A percentile compares a stretch with the other conserved stretches of the same genome.
These are phyloP conservation scores for Sitodiplosis mosellana DNA, from an alignment of 1,140 invertebrate genomes.

Conservation along the genomic window DNA sequence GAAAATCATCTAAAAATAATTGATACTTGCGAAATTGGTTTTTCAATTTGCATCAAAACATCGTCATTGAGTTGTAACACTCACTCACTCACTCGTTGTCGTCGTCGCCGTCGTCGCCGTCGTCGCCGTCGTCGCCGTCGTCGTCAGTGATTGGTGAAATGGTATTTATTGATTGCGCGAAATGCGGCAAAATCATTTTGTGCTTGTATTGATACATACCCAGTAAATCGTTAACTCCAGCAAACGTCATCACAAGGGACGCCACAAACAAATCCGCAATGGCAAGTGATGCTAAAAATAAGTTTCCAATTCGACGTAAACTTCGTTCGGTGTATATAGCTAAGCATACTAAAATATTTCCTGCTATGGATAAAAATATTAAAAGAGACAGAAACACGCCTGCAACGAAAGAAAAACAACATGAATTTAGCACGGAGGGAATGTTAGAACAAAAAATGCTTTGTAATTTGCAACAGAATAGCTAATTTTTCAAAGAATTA, in stretches of 20 bases:
- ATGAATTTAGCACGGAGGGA: conserved; percentile 3
- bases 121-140: too few species aligned
- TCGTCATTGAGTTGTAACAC: too few species aligned
- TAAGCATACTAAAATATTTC: conserved; percentile 86
- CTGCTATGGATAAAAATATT: conserved; percentile 83
- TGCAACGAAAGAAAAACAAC: conserved; percentile 26
- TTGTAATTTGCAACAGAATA: not conserved
- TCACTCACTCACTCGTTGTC: too few species aligned
- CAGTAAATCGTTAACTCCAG: conserved; percentile 66
- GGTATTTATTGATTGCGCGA: too few species aligned
- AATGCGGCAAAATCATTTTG: too few species aligned
- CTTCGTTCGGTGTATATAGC: conserved; percentile 90
- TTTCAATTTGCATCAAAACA: too few species aligned
- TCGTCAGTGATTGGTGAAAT: too few species aligned
- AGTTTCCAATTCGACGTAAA: conserved; percentile 78
- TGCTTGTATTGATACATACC: too few species aligned
- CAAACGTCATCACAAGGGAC: conserved; percentile 84
- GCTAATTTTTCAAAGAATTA: not conserved
- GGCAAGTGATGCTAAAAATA: conserved; percentile 87
- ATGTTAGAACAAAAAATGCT: not conserved
- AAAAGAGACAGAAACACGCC: conserved; percentile 72
- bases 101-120: too few species aligned
- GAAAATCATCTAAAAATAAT: too few species aligned
- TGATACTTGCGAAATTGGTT: too few species aligned
- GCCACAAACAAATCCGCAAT: conserved; percentile 92